Conservation (phyloP, 2,113 vertebrate species). For the Xyliphius kryptos region DNA sequence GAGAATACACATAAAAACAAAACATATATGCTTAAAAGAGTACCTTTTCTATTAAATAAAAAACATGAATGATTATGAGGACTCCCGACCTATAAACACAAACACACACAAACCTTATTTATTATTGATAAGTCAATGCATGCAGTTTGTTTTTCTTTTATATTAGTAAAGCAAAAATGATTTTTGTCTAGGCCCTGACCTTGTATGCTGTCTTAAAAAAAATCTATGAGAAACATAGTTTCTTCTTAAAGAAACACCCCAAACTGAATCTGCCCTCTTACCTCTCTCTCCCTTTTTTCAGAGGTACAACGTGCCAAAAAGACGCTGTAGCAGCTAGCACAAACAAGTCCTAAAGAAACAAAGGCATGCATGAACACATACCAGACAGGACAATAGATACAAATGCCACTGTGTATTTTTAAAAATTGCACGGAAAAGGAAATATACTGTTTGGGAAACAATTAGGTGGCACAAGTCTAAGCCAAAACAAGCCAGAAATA, state of each 20-base stretch:
- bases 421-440: constrained; percentile 54
- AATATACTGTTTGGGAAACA: constrained; percentile 57
- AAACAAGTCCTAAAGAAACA: constrained; percentile 46
- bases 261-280: constrained; percentile 33
- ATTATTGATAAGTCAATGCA: constrained; percentile 67
- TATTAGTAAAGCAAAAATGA: constrained; percentile 90
- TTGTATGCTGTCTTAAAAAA: constrained; percentile 68
- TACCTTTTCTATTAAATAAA: constrained; percentile 2
- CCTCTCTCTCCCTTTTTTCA: constrained; percentile 16
- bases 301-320: constrained; percentile 55
- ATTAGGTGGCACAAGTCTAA: constrained; percentile 56
- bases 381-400: constrained; percentile 55
- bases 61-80: too few relatives aligned
- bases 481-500: constrained; percentile 56
- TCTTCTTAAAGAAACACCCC: constrained; percentile 47
- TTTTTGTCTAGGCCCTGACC: constrained; percentile 80
- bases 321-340: constrained; percentile 46
- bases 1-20: constrained; percentile 33
- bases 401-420: constrained; percentile 56
- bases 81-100: background rate
- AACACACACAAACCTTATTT: constrained; percentile 57
- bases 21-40: constrained; percentile 32
- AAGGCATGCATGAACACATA: constrained; percentile 29
- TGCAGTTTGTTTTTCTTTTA: constrained; percentile 56
- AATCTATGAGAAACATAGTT: constrained; percentile 77